Base-by-base conservation (phyloP, 2,113 vertebrate species). In the Myrmecobius fasciatus region DNA sequence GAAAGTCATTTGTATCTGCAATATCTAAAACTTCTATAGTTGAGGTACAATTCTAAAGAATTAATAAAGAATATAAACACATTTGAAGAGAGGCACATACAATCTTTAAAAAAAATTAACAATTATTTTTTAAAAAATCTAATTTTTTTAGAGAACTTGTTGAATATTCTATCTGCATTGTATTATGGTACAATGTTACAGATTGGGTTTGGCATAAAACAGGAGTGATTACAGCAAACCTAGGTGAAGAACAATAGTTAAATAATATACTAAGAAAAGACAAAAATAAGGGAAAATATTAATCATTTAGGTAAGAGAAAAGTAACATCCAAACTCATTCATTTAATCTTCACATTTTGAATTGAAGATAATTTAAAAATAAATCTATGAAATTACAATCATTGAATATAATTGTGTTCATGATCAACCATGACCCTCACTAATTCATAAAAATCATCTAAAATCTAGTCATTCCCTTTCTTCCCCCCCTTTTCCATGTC, bases 1-100 rank as follows among this genome's bases (percentile, higher is more conserved):
- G 95, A 89, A 53, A 96, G 36, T 96, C 53, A 94, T 49, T 95
- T n/a, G 17, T 9, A 89, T 25, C 52, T 47, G 91, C n/a, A 93
- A 53, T 17, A 91, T 43, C 60, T 93, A 96, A 96, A 94, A 89
- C 67, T 93, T 47, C 49, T 36, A 48, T 17, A 6, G 51, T 52
- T 95, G 52, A 92, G 12, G 49, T 14, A 75, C 53, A 92, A 47
- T 60, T 14, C 31, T 83, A 95, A 52, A 54, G 14, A 54, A 52
- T 91, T 52, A 92, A 91, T 56, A 89, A 49, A 95, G 90, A 53
- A 8, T 93, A 92, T 60, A 83, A 92, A 43, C n/a, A 93, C 3
- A 26, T n/a, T 49, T 25, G 31, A 2, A 48, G 53, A 22, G 9
- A 31, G 20, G 91, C n/a, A 90, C 60, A 53, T 91, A 20, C 17